Evolutionary conservation across 2,888 invertebrate species (phyloP).

Genomic region (Peribatodes rhomboidaria): DNA sequence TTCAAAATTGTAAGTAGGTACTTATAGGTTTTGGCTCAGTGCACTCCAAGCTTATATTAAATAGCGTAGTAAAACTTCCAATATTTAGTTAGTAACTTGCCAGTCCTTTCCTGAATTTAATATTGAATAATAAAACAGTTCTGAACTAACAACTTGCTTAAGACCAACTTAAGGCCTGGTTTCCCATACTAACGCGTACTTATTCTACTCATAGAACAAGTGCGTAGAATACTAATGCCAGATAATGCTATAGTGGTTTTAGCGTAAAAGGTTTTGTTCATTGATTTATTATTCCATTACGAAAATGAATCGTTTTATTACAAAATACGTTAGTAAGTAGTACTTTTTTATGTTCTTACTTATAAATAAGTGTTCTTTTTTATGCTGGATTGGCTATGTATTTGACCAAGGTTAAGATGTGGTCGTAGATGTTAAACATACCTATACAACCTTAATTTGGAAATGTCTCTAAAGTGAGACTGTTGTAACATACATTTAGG

Average conservation of each 20-base stretch:
- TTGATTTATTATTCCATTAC: conserved; percentile 24
- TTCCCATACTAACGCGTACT: conserved; percentile 69
- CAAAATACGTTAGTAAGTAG: conserved; percentile 35
- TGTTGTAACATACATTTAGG: no score
- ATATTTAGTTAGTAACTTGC: conserved; percentile 83
- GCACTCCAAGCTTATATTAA: conserved; percentile 45
- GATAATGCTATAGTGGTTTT: conserved; percentile 39
- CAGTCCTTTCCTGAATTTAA: conserved; percentile 80
- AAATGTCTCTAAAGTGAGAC: no score
- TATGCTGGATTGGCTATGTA: background rate
- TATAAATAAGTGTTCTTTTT: no score
- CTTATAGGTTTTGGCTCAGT: no score
- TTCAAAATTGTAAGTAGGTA: no score
- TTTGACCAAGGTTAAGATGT: background rate
- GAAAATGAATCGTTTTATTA: conserved; percentile 14
- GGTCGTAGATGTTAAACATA: no score
- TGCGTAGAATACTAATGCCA: conserved; percentile 55
- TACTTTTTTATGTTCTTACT: no score
- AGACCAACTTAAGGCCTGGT: conserved; percentile 75
- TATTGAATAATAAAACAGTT: conserved; percentile 85
- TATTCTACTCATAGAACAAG: conserved; percentile 51
- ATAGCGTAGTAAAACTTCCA: conserved; percentile 76
- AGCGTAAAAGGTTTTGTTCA: conserved; percentile 28
- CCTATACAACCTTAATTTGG: no score
- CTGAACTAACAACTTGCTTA: conserved; percentile 78